These are phyloP conservation scores for Mionectes macconnelli DNA, from an alignment of 2,113 vertebrate species.

Conservation along the genomic window DNA sequence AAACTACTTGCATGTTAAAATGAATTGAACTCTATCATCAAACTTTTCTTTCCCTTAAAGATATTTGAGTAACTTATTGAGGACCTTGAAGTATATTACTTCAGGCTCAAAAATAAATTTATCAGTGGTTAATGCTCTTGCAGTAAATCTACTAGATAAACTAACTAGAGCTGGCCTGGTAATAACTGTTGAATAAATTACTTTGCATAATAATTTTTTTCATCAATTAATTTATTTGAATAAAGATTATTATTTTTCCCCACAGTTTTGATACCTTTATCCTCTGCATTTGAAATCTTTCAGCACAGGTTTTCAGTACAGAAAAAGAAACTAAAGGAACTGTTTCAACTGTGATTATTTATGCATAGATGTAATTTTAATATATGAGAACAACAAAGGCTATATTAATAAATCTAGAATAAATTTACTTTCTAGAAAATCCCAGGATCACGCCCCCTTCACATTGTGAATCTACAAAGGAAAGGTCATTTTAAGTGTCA, in stretches of 20 bases:
- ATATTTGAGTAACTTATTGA: background rate
- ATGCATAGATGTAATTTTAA: background rate
- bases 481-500: background rate
- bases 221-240: background rate
- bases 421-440: background rate
- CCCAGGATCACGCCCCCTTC: background rate
- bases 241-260: background rate
- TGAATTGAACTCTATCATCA: background rate
- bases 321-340: background rate
- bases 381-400: background rate
- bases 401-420: background rate
- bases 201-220: background rate
- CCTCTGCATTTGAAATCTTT: background rate
- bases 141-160: background rate
- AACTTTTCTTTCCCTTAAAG: background rate
- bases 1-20: background rate
- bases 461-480: background rate
- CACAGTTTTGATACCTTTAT: background rate
- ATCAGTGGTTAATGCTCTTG: background rate
- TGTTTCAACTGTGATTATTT: background rate
- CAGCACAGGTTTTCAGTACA: background rate
- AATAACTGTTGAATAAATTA: background rate
- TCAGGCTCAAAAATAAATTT: background rate
- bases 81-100: background rate
- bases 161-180: background rate